Conservation (phyloP, 2,113 vertebrate species). For the Chaenocephalus aceratus region DNA sequence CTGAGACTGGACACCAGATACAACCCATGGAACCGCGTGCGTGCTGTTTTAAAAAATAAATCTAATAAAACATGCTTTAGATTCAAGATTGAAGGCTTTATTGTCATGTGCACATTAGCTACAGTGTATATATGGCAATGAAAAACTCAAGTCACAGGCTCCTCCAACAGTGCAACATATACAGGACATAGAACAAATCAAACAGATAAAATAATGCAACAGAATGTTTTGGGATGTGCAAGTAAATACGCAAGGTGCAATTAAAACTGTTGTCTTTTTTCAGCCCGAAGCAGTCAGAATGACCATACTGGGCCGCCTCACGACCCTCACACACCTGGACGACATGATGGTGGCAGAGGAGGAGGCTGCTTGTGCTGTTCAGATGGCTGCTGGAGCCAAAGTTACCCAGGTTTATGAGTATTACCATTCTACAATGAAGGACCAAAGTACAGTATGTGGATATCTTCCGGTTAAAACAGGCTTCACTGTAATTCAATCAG, state of each 20-base stretch:
- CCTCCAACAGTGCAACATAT: too few relatives aligned
- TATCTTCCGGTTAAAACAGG: background rate
- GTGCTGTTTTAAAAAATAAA: slow-evolving; percentile 2
- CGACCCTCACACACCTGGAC: slow-evolving; percentile 84
- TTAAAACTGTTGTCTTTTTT: slow-evolving; percentile 23
- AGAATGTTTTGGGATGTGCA: too few relatives aligned
- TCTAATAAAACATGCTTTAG: background rate
- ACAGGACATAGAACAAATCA: too few relatives aligned
- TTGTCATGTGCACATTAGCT: too few relatives aligned
- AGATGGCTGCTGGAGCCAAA: slow-evolving; percentile 75
- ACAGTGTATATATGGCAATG: too few relatives aligned
- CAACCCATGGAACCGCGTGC: slow-evolving; percentile 85
- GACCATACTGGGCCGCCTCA: slow-evolving; percentile 81
- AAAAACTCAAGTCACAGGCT: too few relatives aligned
- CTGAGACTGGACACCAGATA: slow-evolving; percentile 83
- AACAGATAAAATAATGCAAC: too few relatives aligned
- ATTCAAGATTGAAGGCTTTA: too few relatives aligned
- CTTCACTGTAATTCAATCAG: slow-evolving; percentile 17
- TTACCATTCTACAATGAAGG: background rate
- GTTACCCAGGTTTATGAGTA: slow-evolving; percentile 82
- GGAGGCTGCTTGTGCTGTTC: slow-evolving; percentile 75
- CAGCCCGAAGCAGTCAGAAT: slow-evolving; percentile 82
- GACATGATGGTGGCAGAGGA: slow-evolving; percentile 81
- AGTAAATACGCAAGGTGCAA: background rate
- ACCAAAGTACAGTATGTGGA: background rate